Evolutionary conservation across 1,140 invertebrate species (phyloP), one percentile per base, ranked within the genome.

Genomic region (Drosophila equinoxialis): DNA sequence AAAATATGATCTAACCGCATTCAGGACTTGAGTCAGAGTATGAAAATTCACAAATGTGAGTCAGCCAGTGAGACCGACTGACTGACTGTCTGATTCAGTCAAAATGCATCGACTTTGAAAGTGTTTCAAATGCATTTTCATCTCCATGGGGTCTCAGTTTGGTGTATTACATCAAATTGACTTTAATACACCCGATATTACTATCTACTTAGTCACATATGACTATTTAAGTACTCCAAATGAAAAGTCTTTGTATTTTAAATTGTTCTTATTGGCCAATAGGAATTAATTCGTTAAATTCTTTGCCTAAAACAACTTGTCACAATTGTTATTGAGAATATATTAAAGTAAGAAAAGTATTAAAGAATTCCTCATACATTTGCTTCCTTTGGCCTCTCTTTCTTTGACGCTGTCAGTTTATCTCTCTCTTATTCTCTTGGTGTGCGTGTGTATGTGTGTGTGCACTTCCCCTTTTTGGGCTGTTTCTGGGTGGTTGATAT

Each of bases 61-160:
- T 75, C 71, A 65, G 69, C 65, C 37, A 20, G 13, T 10, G 26
- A 26, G 8, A 23, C 23, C 20, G 30, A 55, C 60, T 42, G 37
- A 8, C 17, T 41, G 45, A 33, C 66, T 68, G 64, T 33, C 57
- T 74, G 73, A 75, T 71, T 75, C 73, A 75, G 57, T 60, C 42
- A 6, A 71, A 71, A 69, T 37, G 39, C 17, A 74, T 42, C 17
- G 14, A 48, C 30, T 11, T 41, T 39, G 20, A 14, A 84, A 71
- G 60, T 84, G 81, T 81, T 81, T 85, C 77, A 84, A 84, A 77
- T 71, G 69, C 73, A 74, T 81, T 83, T 83, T 84, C 63, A 70
- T 76, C 30, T 30, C 5, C 1, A 30, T 30, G 30, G 1, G 68
- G 17, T 26, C 23, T 26, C 23, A 26, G 23, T 26, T 26, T 4